phyloP scores from a whole-genome alignment of 2,113 vertebrate genomes.

The Trematocara unimaculatum region DNA sequence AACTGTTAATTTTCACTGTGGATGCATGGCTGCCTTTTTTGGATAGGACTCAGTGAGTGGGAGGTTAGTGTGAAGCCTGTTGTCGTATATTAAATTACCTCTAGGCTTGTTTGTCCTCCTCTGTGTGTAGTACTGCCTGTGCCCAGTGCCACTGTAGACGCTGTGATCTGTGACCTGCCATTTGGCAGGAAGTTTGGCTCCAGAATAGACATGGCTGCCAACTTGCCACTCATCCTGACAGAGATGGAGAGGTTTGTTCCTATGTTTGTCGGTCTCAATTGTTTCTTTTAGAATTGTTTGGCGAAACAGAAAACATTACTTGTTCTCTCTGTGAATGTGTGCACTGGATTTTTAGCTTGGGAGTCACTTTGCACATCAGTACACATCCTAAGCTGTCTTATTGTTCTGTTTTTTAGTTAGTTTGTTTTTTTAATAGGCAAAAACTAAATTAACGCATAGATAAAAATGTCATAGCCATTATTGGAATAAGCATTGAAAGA shows the following conservation, averaged over 20 bases:
- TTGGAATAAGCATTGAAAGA: neutral
- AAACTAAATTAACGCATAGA: neutral
- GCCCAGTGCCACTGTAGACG: conserved; percentile 74
- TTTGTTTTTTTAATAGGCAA: fast-evolving
- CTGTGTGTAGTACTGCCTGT: conserved; percentile 75
- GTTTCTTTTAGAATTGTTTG: neutral
- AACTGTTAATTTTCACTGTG: neutral
- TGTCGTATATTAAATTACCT: conserved; percentile 2
- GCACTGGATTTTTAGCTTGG: neutral
- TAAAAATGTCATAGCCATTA: neutral
- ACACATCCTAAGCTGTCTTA: neutral
- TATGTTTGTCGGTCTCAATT: neutral
- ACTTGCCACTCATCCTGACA: conserved; percentile 73
- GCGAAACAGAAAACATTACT: neutral
- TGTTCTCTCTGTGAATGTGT: neutral
- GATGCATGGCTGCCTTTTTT: neutral
- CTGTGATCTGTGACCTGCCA: conserved; percentile 84
- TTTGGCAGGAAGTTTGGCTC: conserved; percentile 91
- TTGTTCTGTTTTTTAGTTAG: neutral
- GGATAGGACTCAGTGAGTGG: neutral
- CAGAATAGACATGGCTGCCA: conserved; percentile 63
- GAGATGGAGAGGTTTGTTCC: conserved; percentile 85
- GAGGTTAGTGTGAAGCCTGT: neutral
- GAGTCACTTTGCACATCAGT: neutral
- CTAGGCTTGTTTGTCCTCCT: neutral